Evolutionary conservation across 2,888 invertebrate species (phyloP).

Genomic region (Poecilobothrus nobilitatus): DNA sequence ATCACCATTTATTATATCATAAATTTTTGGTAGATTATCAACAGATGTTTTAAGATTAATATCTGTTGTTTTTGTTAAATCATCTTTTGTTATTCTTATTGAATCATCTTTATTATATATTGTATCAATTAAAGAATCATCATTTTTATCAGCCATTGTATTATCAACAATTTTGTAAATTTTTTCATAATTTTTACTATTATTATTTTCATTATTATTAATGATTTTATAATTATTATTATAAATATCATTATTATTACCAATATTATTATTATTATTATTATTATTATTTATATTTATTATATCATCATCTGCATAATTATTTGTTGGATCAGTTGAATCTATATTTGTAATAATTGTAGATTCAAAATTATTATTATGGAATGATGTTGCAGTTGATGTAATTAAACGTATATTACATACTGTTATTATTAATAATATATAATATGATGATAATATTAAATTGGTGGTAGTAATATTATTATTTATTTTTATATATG

Average conservation of each 20-base stretch:
- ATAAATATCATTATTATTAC: background rate
- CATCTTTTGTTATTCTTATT: background rate
- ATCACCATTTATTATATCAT: background rate
- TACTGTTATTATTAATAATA: conserved; percentile 13
- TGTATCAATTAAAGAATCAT: no score
- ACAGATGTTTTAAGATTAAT: no score
- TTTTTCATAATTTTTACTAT: no score
- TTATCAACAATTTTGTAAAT: no score
- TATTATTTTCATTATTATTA: no score
- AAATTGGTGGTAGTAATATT: background rate
- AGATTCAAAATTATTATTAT: background rate
- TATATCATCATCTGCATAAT: background rate
- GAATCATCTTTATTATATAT: background rate
- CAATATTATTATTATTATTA: background rate
- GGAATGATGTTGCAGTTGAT: conserved; percentile 15
- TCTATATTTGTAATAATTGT: background rate
- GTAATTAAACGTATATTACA: conserved; percentile 20
- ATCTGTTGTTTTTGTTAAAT: no score
- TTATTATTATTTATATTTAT: background rate
- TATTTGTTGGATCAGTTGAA: background rate
- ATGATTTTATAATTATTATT: no score
- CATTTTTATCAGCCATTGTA: no score
- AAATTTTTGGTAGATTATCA: no score
- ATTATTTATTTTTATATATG: background rate
- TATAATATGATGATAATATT: background rate